A percentile compares a stretch with the other conserved stretches of the same genome.
phyloP scores from a whole-genome alignment of 2,797 vertebrate species.

The Notolepis coatsorum region DNA sequence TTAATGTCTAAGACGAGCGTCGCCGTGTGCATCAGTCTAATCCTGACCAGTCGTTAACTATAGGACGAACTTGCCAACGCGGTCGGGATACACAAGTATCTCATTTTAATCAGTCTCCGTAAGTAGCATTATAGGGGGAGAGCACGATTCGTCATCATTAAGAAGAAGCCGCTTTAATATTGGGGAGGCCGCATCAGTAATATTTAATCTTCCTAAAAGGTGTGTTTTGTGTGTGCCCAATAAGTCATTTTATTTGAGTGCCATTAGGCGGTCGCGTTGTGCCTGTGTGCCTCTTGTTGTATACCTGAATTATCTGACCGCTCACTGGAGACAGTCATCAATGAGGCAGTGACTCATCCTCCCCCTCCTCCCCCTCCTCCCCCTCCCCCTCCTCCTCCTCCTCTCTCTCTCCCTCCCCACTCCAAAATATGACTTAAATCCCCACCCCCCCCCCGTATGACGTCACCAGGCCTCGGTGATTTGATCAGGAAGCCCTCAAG shows the following conservation, averaged over 20 bases:
- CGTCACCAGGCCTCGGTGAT: conserved; percentile 78
- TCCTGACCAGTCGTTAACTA: conserved; percentile 1
- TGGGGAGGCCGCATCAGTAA: conserved; percentile 57
- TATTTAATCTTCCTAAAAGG: conserved; percentile 86
- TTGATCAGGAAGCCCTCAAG: conserved; percentile 85
- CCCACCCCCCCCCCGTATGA: conserved; percentile 69
- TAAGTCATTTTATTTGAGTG: conserved; percentile 83
- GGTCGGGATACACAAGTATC: conserved; percentile 16
- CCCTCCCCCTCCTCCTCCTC: neutral
- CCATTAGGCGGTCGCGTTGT: conserved; percentile 75
- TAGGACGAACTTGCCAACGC: neutral
- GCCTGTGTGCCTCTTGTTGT: conserved; percentile 75
- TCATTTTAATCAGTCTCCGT: conserved; percentile 34
- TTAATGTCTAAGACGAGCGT: too few relatives aligned
- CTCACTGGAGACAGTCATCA: conserved; percentile 77
- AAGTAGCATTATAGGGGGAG: conserved; percentile 32
- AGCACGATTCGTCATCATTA: conserved; percentile 59
- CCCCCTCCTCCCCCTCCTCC: neutral
- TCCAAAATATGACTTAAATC: conserved; percentile 78
- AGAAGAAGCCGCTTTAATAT: conserved; percentile 37
- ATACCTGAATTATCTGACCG: conserved; percentile 80
- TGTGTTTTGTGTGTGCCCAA: conserved; percentile 79
- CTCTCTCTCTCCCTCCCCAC: conserved; percentile 48
- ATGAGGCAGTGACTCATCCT: conserved; percentile 79
- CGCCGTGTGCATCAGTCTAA: conserved; percentile 4